phyloP scores from a whole-genome alignment of 2,888 invertebrate species.

The Amphipyra berbera region DNA sequence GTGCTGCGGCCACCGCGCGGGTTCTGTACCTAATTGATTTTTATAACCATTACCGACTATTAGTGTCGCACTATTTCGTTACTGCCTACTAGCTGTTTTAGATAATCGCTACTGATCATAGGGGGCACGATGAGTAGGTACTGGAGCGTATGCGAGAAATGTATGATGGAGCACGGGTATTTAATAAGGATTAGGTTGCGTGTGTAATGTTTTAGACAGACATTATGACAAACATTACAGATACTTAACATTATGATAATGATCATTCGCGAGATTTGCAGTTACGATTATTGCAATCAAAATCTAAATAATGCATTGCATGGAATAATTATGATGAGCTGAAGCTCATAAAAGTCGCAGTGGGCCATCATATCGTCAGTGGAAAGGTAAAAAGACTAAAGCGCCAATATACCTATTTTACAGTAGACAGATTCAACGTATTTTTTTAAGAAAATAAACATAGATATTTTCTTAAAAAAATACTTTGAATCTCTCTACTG shows the following conservation, averaged over 20 bases:
- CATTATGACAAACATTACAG: neutral
- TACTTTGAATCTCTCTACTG: too few species aligned
- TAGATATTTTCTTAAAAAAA: too few species aligned
- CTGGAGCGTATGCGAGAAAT: neutral
- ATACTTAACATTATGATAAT: neutral
- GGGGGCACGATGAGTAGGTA: slow-evolving; percentile 4
- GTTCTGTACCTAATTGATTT: slow-evolving; percentile 67
- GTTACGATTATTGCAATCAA: too few species aligned
- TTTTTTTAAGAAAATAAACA: too few species aligned
- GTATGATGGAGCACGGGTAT: neutral
- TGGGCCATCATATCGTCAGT: too few species aligned
- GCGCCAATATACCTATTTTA: too few species aligned
- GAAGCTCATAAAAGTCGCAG: too few species aligned
- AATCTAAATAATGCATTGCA: too few species aligned
- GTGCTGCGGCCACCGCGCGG: slow-evolving; percentile 53
- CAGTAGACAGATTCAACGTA: too few species aligned
- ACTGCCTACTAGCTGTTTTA: slow-evolving; percentile 13
- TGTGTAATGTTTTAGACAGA: slow-evolving; percentile 4
- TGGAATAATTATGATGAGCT: too few species aligned
- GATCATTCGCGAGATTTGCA: neutral
- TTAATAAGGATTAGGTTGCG: slow-evolving; percentile 6
- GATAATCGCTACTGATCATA: slow-evolving; percentile 19
- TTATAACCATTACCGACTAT: slow-evolving; percentile 57
- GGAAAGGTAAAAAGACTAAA: too few species aligned
- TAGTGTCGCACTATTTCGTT: slow-evolving; percentile 36